Conservation (phyloP, 2,888 invertebrate species). For the Campopleginae sp. region DNA sequence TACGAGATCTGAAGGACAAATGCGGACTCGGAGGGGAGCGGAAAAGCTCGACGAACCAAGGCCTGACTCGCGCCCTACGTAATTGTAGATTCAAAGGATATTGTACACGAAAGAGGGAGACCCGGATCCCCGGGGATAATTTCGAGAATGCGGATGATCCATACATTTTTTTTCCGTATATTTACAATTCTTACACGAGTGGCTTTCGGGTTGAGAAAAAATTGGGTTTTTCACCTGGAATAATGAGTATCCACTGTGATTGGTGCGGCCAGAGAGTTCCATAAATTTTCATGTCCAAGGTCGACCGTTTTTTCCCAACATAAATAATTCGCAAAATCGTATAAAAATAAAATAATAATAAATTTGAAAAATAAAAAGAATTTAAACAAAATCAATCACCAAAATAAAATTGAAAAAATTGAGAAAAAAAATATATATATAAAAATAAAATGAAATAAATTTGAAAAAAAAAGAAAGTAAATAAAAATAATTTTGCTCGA, state of each 20-base stretch:
- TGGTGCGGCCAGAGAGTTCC: background rate
- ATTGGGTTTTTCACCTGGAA: background rate
- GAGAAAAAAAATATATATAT: too few relatives aligned
- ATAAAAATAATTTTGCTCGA: too few relatives aligned
- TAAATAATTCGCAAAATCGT: background rate
- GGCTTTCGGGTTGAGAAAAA: background rate
- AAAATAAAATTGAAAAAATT: too few relatives aligned
- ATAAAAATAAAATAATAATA: too few relatives aligned
- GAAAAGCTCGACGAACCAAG: conserved; percentile 56
- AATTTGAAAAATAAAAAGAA: too few relatives aligned
- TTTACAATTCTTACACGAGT: background rate
- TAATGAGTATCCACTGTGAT: background rate
- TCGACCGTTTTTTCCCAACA: background rate
- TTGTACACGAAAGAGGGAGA: conserved; percentile 75
- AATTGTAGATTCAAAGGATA: conserved; percentile 84
- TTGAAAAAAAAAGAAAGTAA: too few relatives aligned
- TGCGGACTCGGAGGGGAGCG: conserved; percentile 11
- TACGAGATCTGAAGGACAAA: conserved; percentile 20
- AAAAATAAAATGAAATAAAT: too few relatives aligned
- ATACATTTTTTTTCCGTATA: background rate
- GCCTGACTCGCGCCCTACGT: conserved; percentile 73
- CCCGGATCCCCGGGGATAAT: conserved; percentile 71
- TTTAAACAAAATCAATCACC: too few relatives aligned
- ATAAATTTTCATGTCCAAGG: background rate
- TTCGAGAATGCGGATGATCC: background rate